Conservation (phyloP, 2,797 vertebrate species). For the Pitangus sulphuratus region DNA sequence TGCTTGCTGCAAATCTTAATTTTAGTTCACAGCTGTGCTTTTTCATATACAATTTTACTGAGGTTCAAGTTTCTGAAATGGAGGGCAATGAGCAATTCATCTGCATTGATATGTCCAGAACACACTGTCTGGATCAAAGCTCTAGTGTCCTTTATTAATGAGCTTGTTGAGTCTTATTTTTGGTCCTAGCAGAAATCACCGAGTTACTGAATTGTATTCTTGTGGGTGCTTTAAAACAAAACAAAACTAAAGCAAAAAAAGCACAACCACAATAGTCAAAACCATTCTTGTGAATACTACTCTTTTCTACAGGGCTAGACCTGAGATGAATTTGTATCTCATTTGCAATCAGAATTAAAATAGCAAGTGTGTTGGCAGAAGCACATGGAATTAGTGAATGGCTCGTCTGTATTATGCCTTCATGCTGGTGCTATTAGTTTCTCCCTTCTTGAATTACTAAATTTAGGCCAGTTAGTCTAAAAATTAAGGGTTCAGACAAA, state of each 20-base stretch:
- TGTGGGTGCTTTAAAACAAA: not conserved
- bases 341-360: constrained; percentile 33
- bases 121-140: not conserved
- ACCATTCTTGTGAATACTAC: not conserved
- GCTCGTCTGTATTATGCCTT: not conserved
- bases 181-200: not conserved
- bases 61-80: not conserved
- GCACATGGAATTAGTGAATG: not conserved
- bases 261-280: not conserved
- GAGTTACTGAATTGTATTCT: not conserved
- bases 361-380: constrained; percentile 43
- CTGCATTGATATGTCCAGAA: not conserved
- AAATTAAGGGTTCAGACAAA: constrained; percentile 23
- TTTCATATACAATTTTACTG: not conserved
- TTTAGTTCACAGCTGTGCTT: not conserved
- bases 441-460: constrained; percentile 3
- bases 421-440: constrained; percentile 22
- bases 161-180: not conserved
- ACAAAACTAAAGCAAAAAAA: not conserved
- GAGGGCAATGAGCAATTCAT: not conserved
- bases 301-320: not conserved
- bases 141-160: not conserved
- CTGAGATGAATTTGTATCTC: not conserved
- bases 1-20: not conserved
- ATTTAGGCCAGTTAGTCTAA: constrained; percentile 29